Percentiles rank a stretch among this genome's conserved stretches.
Evolutionary conservation across 2,797 vertebrate genomes (phyloP).

Genomic region (Gymnopithys bicolor): DNA sequence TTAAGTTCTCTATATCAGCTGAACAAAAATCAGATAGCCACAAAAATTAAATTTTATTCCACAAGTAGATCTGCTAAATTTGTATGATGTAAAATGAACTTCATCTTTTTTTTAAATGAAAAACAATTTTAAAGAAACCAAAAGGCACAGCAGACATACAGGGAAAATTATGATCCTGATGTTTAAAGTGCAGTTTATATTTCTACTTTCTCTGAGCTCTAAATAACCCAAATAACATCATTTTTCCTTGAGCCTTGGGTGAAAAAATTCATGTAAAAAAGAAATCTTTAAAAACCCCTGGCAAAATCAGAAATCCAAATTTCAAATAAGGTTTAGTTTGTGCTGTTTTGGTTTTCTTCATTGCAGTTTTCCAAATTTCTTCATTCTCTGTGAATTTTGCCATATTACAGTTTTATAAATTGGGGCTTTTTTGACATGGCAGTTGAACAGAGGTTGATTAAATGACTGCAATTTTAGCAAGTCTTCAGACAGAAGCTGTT

Average conservation of each 20-base stretch:
- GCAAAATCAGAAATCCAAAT: background rate
- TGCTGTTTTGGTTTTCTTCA: background rate
- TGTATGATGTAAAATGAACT: rapidly evolving
- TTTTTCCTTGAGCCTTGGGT: background rate
- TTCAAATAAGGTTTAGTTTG: background rate
- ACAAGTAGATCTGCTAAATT: background rate
- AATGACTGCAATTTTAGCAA: background rate
- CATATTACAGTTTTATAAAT: background rate
- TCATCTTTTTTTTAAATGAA: background rate
- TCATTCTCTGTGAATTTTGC: background rate
- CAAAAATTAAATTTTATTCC: background rate
- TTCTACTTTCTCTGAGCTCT: background rate
- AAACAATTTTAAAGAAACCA: background rate
- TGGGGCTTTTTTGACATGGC: background rate
- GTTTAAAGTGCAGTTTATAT: background rate
- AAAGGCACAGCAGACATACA: background rate
- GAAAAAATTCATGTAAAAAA: rapidly evolving
- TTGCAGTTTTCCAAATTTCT: background rate
- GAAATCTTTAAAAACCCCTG: background rate
- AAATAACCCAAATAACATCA: background rate
- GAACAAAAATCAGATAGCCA: background rate
- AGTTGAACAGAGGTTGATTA: background rate
- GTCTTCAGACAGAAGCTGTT: background rate
- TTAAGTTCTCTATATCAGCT: background rate
- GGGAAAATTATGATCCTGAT: background rate